Base-by-base conservation (phyloP, 1,140 invertebrate species). In the Megalopta genalis region DNA sequence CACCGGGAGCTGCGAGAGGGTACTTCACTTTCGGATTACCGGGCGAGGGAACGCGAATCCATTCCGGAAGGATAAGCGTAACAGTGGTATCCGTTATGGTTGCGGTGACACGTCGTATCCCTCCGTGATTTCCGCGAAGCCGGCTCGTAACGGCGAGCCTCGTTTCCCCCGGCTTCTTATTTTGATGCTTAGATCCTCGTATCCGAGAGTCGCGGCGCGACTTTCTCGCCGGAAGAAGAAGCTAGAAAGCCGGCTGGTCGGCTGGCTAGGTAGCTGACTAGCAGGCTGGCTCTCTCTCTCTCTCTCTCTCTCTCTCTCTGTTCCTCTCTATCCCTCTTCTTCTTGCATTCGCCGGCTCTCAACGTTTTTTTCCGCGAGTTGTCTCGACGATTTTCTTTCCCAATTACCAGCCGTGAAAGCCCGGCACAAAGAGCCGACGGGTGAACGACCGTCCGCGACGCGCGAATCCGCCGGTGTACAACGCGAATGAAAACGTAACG, bases 401-500 rank as follows among this genome's bases (percentile, higher is more conserved):
- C 76, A 71, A 77, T 71, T 77, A 77, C 68, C 23, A 54, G 64
- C 65, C 25, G 62, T 21, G 73, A 75, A 64, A 57, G 23, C 73
- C n/a, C 21, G n/a, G 68, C 0, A 63, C 25, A 42, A 49, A 76
- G 69, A 62, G 60, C 27, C n/a, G n/a, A 18, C 57, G 75, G 75
- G 75, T 77, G 75, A 77, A 77, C 67, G 75, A 77, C 76, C 75
- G 67, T 21, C 21, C 16, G 57, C 75, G 54, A 57, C 54, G 46
- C 27, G 67, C 67, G 65, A 39, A 64, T 63, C 16, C 46, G 46
- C 37, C 39, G 46, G 68, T 32, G 75, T 39, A 39, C 21, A 21
- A 57, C 39, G 49, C 59, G 42, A 64, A 72, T 71, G 76, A 70
- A 77, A 77, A 70, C 57, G 74, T 77, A 77, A 77, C 74, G 74